phyloP scores from a whole-genome alignment of 2,797 vertebrate genomes.

The Coccyzus lansbergi region DNA sequence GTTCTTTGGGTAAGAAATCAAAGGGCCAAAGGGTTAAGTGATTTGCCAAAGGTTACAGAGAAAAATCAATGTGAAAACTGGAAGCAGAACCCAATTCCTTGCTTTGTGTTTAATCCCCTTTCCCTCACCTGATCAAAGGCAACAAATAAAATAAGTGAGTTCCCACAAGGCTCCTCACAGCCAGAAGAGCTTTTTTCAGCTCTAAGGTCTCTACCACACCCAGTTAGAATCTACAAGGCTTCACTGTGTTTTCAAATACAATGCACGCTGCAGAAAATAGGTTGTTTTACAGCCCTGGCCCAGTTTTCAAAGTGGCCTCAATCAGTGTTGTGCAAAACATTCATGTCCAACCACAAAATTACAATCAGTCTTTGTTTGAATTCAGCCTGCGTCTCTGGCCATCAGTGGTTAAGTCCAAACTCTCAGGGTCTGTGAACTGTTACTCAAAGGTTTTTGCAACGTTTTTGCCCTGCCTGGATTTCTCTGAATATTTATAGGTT shows the following conservation, averaged over 20 bases:
- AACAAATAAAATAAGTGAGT: constrained; percentile 22
- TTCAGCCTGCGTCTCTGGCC: constrained; percentile 33
- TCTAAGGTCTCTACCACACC: background rate
- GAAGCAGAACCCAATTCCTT: background rate
- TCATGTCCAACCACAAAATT: constrained; percentile 66
- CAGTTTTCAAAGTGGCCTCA: constrained; percentile 68
- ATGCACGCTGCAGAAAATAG: constrained; percentile 53
- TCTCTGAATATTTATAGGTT: constrained; percentile 68
- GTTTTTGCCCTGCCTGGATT: constrained; percentile 45
- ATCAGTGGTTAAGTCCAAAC: constrained; percentile 7
- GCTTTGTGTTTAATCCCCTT: constrained; percentile 6
- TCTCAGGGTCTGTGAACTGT: constrained; percentile 22
- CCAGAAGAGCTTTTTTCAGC: constrained; percentile 6
- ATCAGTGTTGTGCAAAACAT: constrained; percentile 65
- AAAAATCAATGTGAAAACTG: constrained; percentile 10
- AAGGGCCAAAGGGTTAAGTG: constrained; percentile 23
- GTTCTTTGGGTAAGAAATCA: constrained; percentile 1
- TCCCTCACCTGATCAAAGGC: background rate
- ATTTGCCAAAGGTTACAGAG: background rate
- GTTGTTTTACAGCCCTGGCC: constrained; percentile 64
- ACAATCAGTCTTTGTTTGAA: constrained; percentile 59
- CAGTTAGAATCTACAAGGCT: constrained; percentile 21
- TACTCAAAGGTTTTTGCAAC: constrained; percentile 65
- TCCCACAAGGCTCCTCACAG: background rate
- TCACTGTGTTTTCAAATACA: constrained; percentile 48